Percentiles rank a stretch among this genome's conserved stretches.
phyloP scores from a whole-genome alignment of 2,797 vertebrate genomes.

The Bufotes viridis region DNA sequence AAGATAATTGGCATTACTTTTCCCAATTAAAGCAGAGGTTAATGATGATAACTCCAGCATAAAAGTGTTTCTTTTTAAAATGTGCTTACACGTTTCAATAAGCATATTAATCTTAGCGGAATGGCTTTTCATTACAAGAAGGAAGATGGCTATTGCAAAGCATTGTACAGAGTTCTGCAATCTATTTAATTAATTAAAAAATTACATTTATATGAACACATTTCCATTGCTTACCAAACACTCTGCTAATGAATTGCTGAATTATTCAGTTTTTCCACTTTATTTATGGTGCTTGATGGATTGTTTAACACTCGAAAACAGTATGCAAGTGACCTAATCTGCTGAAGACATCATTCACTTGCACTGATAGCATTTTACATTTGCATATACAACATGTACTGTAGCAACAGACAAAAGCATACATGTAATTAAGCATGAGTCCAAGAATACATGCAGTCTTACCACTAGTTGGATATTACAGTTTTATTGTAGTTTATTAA shows the following conservation, averaged over 20 bases:
- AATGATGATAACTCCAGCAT: constrained; percentile 55
- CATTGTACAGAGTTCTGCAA: constrained; percentile 46
- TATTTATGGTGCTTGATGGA: constrained; percentile 48
- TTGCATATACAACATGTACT: not conserved
- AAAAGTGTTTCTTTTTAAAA: constrained; percentile 55
- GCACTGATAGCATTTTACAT: constrained; percentile 6
- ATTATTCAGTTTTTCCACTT: constrained; percentile 41
- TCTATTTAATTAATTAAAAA: constrained; percentile 55
- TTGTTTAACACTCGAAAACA: constrained; percentile 50
- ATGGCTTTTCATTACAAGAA: constrained; percentile 47
- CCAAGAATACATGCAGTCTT: not conserved
- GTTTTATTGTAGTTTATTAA: not conserved
- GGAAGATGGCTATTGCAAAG: constrained; percentile 36
- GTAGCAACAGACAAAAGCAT: constrained; percentile 11
- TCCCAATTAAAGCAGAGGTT: constrained; percentile 58
- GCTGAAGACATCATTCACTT: constrained; percentile 33
- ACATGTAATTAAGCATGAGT: not conserved
- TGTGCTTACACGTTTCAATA: constrained; percentile 55
- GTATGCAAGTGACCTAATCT: constrained; percentile 36
- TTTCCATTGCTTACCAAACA: constrained; percentile 43
- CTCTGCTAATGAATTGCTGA: constrained; percentile 38
- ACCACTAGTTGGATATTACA: not conserved
- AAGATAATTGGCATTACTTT: constrained; percentile 58
- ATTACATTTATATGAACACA: constrained; percentile 51
- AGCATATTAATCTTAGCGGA: constrained; percentile 53